Evolutionary conservation across 92 coral and sea anemone species (phyloP), one percentile per base, ranked within the genome.

Genomic region (Palythoa grandiflora): DNA sequence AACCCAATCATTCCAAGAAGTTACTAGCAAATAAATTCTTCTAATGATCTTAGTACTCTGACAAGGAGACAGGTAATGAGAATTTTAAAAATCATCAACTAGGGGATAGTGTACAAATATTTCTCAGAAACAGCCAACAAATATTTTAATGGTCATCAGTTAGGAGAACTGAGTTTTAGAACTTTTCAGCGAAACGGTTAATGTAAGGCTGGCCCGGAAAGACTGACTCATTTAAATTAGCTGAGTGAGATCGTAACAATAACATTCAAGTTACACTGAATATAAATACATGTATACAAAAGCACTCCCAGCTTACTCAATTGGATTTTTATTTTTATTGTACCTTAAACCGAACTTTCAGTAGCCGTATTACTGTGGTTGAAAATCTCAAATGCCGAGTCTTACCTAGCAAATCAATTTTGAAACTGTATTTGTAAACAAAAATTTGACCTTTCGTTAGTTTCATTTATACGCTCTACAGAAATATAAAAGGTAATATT

Each of bases 251-350:
- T 54, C 28, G 28, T 28, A 28, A 54, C 60, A 54, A 54, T 54
- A 78, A 78, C 84, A 78, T 78, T 78, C 84, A 78, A 78, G 84
- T 78, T 78, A 78, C 84, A 52, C 70, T 78, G 84, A 50, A 78
- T 78, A 78, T 78, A 52, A 78, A 78, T 44, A 78, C 84, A 78
- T 75, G 79, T 75, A 28, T 0, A 28, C 28, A 28, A 28, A 28
- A 28, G 28, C 28, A 28, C 28, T 28, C 28, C 28, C 28, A 28
- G 28, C 28, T 28, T 28, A 28, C 28, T 28, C 28, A 28, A 0
- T 28, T 28, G 57, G 57, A 53, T 53, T 53, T 53, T 53, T 53
- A 53, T 53, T 53, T 53, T 53, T 53, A 53, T 53, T 53, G 60
- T 53, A 53, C 60, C 6, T 1, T 53, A 53, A 53, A 53, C 12